These are phyloP conservation scores for Lymantria monacha DNA, from an alignment of 2,888 invertebrate genomes.

Conservation along the genomic window DNA sequence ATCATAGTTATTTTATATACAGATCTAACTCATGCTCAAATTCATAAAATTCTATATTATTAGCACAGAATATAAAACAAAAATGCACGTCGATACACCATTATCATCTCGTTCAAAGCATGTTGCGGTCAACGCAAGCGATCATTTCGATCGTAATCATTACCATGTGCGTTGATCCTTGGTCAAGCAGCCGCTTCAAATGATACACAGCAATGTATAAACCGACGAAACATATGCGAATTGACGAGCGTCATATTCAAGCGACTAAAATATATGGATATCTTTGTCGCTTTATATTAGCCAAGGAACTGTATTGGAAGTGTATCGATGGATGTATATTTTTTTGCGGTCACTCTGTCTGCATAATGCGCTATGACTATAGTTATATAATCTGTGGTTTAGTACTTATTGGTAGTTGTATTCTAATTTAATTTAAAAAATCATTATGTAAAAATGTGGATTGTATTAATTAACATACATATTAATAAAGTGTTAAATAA, in stretches of 20 bases:
- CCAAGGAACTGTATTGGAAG: slow-evolving; percentile 63
- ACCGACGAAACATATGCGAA: slow-evolving; percentile 32
- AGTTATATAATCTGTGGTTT: slow-evolving; percentile 71
- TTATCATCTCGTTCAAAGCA: slow-evolving; percentile 75
- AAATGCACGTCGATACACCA: slow-evolving; percentile 55
- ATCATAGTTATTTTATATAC: neutral
- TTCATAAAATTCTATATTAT: slow-evolving; percentile 54
- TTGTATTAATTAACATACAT: no score
- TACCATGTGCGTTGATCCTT: slow-evolving; percentile 52
- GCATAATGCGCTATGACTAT: slow-evolving; percentile 66
- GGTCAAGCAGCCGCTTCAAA: slow-evolving; percentile 54
- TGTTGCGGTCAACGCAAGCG: slow-evolving; percentile 70
- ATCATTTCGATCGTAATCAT: slow-evolving; percentile 71
- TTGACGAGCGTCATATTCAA: slow-evolving; percentile 48
- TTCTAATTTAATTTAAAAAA: slow-evolving; percentile 45
- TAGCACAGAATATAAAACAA: slow-evolving; percentile 65
- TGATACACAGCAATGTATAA: slow-evolving; percentile 53
- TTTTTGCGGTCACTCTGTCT: slow-evolving; percentile 66
- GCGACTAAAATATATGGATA: slow-evolving; percentile 56
- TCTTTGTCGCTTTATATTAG: slow-evolving; percentile 67
- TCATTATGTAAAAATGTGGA: neutral
- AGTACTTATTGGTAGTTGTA: neutral
- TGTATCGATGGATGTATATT: slow-evolving; percentile 65
- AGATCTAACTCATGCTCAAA: slow-evolving; percentile 33
- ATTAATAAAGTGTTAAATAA: no score